Conservation (phyloP, 2,113 vertebrate genomes). For the Castor canadensis region DNA sequence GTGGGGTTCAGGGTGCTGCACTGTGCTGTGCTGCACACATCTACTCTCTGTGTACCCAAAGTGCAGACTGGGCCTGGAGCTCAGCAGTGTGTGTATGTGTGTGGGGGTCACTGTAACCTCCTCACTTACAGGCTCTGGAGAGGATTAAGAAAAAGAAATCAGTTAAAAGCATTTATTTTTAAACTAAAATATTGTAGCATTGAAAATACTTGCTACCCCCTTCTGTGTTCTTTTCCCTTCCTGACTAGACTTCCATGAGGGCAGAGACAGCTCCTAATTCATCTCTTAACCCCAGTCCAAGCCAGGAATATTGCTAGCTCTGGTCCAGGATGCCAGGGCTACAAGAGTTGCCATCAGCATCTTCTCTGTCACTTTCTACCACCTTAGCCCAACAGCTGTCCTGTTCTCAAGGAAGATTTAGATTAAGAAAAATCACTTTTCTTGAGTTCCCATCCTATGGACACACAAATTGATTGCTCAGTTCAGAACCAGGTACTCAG, state of each 20-base stretch:
- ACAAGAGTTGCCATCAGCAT: rapidly evolving
- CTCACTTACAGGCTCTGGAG: background rate
- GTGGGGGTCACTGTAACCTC: too few species aligned
- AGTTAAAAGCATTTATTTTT: background rate
- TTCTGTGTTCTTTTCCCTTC: background rate
- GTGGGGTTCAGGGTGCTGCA: rapidly evolving
- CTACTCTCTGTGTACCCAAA: background rate
- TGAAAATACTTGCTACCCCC: background rate
- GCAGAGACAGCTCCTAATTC: background rate
- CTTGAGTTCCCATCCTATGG: background rate
- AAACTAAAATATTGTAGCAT: background rate
- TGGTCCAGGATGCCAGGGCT: background rate
- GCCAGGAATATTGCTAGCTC: background rate
- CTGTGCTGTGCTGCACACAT: rapidly evolving
- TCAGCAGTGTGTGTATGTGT: background rate
- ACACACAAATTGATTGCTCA: background rate
- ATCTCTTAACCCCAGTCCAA: background rate
- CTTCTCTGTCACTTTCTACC: background rate
- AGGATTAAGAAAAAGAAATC: background rate
- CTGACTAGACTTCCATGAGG: background rate
- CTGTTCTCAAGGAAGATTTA: background rate
- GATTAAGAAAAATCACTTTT: background rate
- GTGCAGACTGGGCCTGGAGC: background rate
- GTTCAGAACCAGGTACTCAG: background rate
- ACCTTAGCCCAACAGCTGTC: background rate